Conservation (phyloP, 2,113 vertebrate species). For the Pao palembangensis region DNA sequence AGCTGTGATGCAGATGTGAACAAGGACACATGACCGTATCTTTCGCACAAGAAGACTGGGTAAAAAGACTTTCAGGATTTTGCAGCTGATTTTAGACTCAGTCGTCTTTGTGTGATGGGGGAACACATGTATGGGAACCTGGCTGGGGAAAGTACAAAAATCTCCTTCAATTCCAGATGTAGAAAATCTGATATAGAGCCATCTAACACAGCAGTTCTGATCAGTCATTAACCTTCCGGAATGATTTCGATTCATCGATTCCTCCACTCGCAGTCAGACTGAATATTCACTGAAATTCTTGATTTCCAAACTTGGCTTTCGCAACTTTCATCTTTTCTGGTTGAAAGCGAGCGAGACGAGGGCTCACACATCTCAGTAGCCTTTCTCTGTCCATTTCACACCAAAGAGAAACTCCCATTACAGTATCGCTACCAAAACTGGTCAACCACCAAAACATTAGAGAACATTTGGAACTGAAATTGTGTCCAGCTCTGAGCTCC, state of each 20-base stretch:
- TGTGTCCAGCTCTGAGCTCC: neutral
- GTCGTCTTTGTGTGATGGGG: constrained; percentile 24
- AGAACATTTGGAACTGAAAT: constrained; percentile 11
- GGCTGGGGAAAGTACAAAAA: constrained; percentile 5
- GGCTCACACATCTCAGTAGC: constrained; percentile 34
- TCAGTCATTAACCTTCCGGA: neutral
- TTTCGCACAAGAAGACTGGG: constrained; percentile 3
- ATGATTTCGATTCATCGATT: neutral
- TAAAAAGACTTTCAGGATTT: constrained; percentile 37
- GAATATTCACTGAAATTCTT: constrained; percentile 12
- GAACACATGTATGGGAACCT: constrained; percentile 6
- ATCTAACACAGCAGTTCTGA: neutral
- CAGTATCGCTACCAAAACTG: constrained; percentile 66
- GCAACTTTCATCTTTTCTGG: constrained; percentile 70
- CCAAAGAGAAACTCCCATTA: constrained; percentile 62
- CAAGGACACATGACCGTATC: neutral
- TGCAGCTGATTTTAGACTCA: constrained; percentile 39
- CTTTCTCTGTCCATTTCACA: constrained; percentile 60
- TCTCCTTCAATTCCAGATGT: neutral
- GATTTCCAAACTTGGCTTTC: constrained; percentile 50
- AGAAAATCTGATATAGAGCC: neutral
- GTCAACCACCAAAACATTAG: constrained; percentile 58
- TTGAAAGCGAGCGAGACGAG: constrained; percentile 61
- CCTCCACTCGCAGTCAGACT: neutral
- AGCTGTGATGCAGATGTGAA: constrained; percentile 32